A percentile compares a stretch with the other conserved stretches of the same genome.
Evolutionary conservation across 1,140 invertebrate genomes (phyloP).

Genomic region (Dendrolimus kikuchii): DNA sequence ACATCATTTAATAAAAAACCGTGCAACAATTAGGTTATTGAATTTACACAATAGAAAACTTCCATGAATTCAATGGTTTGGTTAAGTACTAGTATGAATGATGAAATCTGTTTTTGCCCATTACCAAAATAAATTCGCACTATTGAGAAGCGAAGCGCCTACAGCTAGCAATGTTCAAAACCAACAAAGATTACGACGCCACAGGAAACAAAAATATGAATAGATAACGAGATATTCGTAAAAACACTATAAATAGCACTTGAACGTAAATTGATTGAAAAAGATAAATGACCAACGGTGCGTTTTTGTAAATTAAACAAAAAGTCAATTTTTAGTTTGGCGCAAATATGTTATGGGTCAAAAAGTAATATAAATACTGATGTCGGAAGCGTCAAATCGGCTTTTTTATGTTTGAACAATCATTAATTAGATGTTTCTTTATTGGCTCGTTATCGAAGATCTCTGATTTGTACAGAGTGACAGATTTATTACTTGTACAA

Average conservation of each 20-base stretch:
- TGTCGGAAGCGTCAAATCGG: slow-evolving; percentile 36
- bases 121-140: no score
- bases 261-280: slow-evolving; percentile 25
- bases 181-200: slow-evolving; percentile 6
- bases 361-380: slow-evolving; percentile 31
- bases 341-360: slow-evolving; percentile 28
- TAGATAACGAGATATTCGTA: slow-evolving; percentile 35
- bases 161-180: no score
- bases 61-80: no score
- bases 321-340: slow-evolving; percentile 26
- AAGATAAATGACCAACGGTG: slow-evolving; percentile 31
- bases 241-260: slow-evolving; percentile 31
- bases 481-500: slow-evolving; percentile 56
- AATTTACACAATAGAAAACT: no score
- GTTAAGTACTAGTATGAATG: no score
- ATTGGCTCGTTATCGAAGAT: slow-evolving; percentile 46
- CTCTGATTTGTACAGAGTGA: slow-evolving; percentile 41
- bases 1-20: no score
- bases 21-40: no score
- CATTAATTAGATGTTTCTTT: slow-evolving; percentile 55
- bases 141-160: no score
- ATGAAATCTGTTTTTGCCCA: no score
- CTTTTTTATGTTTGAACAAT: slow-evolving; percentile 47
- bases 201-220: slow-evolving; percentile 29
- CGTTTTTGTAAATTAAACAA: slow-evolving; percentile 32